Percentiles rank a stretch among this genome's conserved stretches.
phyloP scores from a whole-genome alignment of 2,888 invertebrate genomes.

The Empis stercorea region DNA sequence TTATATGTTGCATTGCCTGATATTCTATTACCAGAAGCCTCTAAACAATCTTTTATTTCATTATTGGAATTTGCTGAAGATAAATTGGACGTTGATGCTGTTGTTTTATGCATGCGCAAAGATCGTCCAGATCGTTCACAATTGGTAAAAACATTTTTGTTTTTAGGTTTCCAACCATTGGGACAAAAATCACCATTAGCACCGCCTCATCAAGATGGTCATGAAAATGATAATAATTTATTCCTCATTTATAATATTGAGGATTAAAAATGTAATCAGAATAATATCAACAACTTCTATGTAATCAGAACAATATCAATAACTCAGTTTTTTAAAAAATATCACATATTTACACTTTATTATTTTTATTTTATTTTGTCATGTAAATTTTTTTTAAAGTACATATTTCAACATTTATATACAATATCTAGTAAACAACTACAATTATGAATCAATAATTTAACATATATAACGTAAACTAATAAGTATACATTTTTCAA shows the following conservation, averaged over 20 bases:
- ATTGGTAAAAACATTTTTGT: constrained; percentile 91
- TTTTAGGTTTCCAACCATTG: constrained; percentile 83
- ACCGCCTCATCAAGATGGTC: constrained; percentile 42
- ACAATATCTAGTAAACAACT: no score
- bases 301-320: background rate
- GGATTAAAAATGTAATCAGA: constrained; percentile 28
- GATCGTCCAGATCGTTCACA: constrained; percentile 72
- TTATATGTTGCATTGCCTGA: constrained; percentile 84
- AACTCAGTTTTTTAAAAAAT: no score
- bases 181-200: constrained; percentile 68
- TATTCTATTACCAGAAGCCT: constrained; percentile 76
- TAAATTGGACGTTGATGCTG: constrained; percentile 67
- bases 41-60: constrained; percentile 89
- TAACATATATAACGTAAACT: no score
- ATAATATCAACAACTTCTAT: background rate
- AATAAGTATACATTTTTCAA: no score
- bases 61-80: constrained; percentile 94
- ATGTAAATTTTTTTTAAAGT: no score
- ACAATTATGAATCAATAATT: no score
- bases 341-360: no score
- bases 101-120: constrained; percentile 66
- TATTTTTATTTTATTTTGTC: no score
- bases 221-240: constrained; percentile 45
- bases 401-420: no score
- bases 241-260: constrained; percentile 38